These are phyloP conservation scores for Atta colombica DNA, from an alignment of 1,140 invertebrate genomes.

Conservation along the genomic window DNA sequence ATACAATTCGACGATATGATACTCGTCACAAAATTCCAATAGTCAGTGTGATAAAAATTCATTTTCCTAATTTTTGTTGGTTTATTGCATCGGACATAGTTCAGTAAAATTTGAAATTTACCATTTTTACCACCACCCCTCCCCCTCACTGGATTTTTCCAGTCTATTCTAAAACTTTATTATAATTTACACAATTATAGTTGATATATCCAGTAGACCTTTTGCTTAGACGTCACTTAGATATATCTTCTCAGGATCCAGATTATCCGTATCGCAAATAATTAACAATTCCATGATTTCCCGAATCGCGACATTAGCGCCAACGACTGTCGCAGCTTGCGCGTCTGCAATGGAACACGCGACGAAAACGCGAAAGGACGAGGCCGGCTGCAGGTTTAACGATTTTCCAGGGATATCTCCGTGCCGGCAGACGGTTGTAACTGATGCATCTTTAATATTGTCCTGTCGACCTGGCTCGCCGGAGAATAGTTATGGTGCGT, in stretches of 20 bases:
- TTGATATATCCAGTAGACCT: neutral
- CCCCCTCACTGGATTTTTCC: too few relatives aligned
- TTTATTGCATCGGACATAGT: too few relatives aligned
- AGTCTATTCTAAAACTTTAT: neutral
- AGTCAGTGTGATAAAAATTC: too few relatives aligned
- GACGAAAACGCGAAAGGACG: slow-evolving; percentile 19
- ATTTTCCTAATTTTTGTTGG: too few relatives aligned
- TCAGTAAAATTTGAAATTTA: too few relatives aligned
- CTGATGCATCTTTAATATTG: slow-evolving; percentile 73
- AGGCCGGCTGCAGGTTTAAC: slow-evolving; percentile 56
- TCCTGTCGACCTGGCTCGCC: slow-evolving; percentile 55
- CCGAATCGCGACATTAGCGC: neutral
- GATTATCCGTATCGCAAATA: neutral
- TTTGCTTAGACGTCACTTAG: neutral
- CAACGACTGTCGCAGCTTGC: neutral
- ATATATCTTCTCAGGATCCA: neutral
- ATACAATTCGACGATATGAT: too few relatives aligned
- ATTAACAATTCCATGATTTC: neutral
- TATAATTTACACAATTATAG: too few relatives aligned
- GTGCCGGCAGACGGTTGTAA: slow-evolving; percentile 48
- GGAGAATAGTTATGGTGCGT: slow-evolving; percentile 5
- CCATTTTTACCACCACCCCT: too few relatives aligned
- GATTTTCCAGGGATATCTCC: slow-evolving; percentile 67
- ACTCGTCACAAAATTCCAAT: too few relatives aligned
- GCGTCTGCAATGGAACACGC: neutral